Base-by-base conservation (phyloP, 1,140 invertebrate genomes). In the Listronotus bonariensis region DNA sequence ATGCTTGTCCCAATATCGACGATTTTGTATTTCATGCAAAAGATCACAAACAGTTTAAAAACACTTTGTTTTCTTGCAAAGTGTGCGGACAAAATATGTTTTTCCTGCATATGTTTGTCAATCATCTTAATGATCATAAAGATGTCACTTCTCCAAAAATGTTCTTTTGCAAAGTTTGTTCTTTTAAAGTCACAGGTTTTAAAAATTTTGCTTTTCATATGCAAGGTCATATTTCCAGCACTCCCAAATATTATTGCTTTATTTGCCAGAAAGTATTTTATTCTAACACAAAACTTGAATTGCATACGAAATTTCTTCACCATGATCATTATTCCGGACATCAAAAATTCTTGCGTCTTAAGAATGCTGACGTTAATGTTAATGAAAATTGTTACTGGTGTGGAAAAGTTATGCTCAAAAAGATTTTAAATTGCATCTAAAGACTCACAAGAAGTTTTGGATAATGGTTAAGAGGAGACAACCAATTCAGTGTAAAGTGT, bases 1-100 rank as follows among this genome's bases (percentile, higher is more conserved):
- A 32, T 49, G 17, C 46, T 9, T 49, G 15, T 20, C 18, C 46
- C 20, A 49, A 18, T 32, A 3, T 32, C 9, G 46, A 49, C 9
- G 46, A 49, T 32, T 11, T 49, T 26, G 46, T 49, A n/a, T 49
- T 49, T 32, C 46, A 49, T 32, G 31, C 46, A 0, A 49, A 49
- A 20, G 18, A 49, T 6, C 46, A 49, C 11, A 32, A 32, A 14
- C 18, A 26, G 18, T n/a, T 49, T 26, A 49, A 26, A 32, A 49
- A 32, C 7, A 49, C 46, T 49, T 49, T 49, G n/a, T 49, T 20
- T 26, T 26, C 18, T 12, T 49, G 46, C 11, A 49, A 49, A 18
- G 46, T 49, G 6, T 49, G 46, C n/a, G 18, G 46, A 9, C 46
- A 32, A 18, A 32, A 49, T 32, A 11, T 49, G 9, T 49, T 17